These are phyloP conservation scores for Anhinga anhinga DNA, from an alignment of 2,113 vertebrate genomes.

Conservation along the genomic window DNA sequence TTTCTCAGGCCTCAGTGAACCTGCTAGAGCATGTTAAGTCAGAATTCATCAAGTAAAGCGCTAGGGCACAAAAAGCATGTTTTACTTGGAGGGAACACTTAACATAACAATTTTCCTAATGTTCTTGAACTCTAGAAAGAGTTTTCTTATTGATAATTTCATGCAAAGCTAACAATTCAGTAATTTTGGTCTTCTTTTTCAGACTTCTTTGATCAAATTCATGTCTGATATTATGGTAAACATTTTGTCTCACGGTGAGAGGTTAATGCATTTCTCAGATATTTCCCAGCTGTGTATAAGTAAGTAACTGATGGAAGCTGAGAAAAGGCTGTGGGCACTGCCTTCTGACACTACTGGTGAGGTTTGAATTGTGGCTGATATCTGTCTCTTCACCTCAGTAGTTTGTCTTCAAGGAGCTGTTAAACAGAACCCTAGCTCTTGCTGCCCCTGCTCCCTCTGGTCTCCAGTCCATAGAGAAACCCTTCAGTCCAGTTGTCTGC, in stretches of 20 bases:
- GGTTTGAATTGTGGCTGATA: not conserved
- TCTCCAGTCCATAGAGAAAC: not conserved
- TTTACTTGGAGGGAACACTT: not conserved
- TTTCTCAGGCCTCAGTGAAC: not conserved
- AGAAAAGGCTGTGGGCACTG: not conserved
- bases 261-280: not conserved
- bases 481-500: not conserved
- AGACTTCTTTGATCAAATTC: not conserved
- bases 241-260: not conserved
- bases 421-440: not conserved
- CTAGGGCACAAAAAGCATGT: not conserved
- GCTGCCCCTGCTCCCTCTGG: not conserved
- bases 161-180: not conserved
- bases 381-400: not conserved
- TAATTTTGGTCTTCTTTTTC: not conserved
- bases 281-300: not conserved
- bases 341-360: not conserved
- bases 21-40: not conserved
- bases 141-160: not conserved
- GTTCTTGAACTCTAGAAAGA: not conserved
- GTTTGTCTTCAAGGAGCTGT: not conserved
- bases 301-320: not conserved
- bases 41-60: not conserved
- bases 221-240: not conserved
- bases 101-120: not conserved